phyloP scores from a whole-genome alignment of 2,113 vertebrate species.

The Cyrtonyx montezumae region DNA sequence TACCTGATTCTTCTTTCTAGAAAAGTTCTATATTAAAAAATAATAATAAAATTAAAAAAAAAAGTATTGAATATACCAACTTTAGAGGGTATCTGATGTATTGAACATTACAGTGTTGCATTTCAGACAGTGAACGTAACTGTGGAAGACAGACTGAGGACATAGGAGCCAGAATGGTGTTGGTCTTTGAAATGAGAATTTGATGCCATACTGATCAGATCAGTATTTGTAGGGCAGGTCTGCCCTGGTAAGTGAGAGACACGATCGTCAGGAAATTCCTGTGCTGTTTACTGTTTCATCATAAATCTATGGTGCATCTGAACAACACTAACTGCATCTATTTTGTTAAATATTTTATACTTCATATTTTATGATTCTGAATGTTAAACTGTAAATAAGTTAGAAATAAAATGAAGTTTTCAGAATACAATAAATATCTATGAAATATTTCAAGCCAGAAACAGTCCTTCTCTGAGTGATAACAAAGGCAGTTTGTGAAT shows the following conservation, averaged over 20 bases:
- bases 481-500: conserved; percentile 16
- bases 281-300: conserved; percentile 63
- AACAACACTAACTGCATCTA: conserved; percentile 62
- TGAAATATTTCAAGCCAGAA: conserved; percentile 61
- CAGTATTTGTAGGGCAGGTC: background rate
- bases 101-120: background rate
- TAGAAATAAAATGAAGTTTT: conserved; percentile 74
- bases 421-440: conserved; percentile 65
- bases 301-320: conserved; percentile 61
- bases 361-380: conserved; percentile 66
- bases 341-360: conserved; percentile 75
- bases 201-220: background rate
- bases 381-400: conserved; percentile 73
- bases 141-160: background rate
- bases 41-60: background rate
- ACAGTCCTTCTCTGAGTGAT: conserved; percentile 32
- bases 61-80: background rate
- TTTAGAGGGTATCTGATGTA: conserved; percentile 22
- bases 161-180: background rate
- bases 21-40: conserved; percentile 46
- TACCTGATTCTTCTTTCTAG: conserved; percentile 77
- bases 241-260: background rate
- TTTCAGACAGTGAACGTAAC: background rate
- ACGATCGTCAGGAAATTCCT: background rate
- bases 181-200: background rate